These are phyloP conservation scores for Platalea minor DNA, from an alignment of 2,797 vertebrate genomes.

Conservation along the genomic window DNA sequence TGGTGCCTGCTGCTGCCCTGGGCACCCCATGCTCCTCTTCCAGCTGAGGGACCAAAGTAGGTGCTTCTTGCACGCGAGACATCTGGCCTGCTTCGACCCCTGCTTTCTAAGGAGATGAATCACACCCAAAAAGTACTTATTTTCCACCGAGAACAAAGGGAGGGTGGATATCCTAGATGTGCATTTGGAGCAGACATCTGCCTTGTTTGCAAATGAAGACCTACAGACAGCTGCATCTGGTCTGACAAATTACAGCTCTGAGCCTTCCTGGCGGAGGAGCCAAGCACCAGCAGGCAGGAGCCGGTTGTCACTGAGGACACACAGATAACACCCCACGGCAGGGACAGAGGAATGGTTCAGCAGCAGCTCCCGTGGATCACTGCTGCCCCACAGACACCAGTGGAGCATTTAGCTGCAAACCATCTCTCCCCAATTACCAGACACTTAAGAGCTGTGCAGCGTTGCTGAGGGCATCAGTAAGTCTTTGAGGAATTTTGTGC, in stretches of 20 bases:
- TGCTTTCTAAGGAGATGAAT: not conserved
- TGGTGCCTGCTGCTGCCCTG: not conserved
- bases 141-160: not conserved
- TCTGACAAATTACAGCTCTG: not conserved
- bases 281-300: not conserved
- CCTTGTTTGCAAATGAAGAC: not conserved
- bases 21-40: not conserved
- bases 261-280: not conserved
- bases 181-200: not conserved
- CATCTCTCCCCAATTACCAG: not conserved
- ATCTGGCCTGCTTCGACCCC: not conserved
- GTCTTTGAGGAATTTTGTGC: not conserved
- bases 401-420: not conserved
- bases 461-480: not conserved
- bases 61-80: not conserved
- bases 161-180: not conserved
- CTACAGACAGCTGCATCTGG: not conserved
- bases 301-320: not conserved
- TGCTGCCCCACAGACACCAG: not conserved
- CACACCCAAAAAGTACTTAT: not conserved
- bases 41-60: not conserved
- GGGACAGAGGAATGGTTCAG: not conserved
- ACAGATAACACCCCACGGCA: fast-evolving
- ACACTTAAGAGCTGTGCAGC: not conserved
- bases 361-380: not conserved